Base-by-base conservation (phyloP, 2,888 invertebrate species). In the Orthonychiurus folsomi region DNA sequence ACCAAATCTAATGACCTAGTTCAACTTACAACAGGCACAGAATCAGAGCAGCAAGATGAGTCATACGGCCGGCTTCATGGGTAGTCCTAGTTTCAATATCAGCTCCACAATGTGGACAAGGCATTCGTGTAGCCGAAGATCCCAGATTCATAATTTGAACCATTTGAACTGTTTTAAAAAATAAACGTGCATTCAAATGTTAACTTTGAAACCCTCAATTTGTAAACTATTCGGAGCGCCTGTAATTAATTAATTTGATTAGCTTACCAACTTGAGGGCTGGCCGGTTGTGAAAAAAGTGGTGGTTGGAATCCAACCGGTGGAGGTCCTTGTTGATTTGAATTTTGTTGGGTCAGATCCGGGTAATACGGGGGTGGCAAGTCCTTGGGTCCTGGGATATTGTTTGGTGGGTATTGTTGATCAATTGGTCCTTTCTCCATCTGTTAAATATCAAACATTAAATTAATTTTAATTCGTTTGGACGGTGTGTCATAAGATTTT, bases 31-130 rank as follows among this genome's bases (percentile, higher is more conserved):
- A 5, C 5, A 37, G 37, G 37, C 60, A 63, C 20, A 63, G 56
- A 25, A 57, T 3, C 9, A 48, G 18, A 2, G 63, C 63, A 21
- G 57, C 53, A 24, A 63, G 12, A 48, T 63, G 63, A 3, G 60
- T 54, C 53, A 60, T 56, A 2, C 47, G 37, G 18, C 63, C 60
- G 1, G 28, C 28, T 15, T 60, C 24, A 25, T 54, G 52, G 20
- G 25, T 63, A 2, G 48, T 50, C 47, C 20, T 27, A 12, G 63
- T 63, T 2, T 21, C 26, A 21, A 63, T 28, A n/a, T 60, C 60
- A 47, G 60, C 56, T 25, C 47, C 21, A 20, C 63, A 63, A 28
- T 60, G 57, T 50, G 63, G 63, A 52, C 63, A 63, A 21, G 9
- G 47, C 57, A 63, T 24, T 2, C 60, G 52, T 1, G 27, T 28